phyloP scores from a whole-genome alignment of 2,888 invertebrate species.

The Acanthococcus lagerstroemiae region DNA sequence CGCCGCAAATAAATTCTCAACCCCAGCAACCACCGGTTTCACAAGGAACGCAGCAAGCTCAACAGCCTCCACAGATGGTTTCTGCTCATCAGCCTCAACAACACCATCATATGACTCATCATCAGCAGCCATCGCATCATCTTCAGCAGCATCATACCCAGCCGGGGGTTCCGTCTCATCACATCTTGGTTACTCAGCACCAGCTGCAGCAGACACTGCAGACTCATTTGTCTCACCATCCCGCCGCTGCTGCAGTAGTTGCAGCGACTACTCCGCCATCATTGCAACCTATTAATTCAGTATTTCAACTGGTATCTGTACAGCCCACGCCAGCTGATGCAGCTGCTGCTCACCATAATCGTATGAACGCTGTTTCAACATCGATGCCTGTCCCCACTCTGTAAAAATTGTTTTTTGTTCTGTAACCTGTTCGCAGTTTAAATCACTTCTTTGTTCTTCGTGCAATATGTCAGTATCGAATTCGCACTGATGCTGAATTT shows the following conservation, averaged over 20 bases:
- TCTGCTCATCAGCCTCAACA: neutral
- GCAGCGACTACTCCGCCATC: conserved; percentile 15
- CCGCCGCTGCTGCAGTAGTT: neutral
- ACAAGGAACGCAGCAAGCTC: neutral
- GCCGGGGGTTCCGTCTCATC: neutral
- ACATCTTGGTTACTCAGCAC: conserved; percentile 18
- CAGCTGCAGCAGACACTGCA: conserved; percentile 21
- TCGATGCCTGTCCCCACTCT: conserved; percentile 23
- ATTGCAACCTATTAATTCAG: conserved; percentile 12
- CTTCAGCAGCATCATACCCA: conserved; percentile 14
- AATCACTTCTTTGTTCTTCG: too few species aligned
- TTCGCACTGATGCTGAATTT: too few species aligned
- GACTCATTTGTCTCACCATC: conserved; percentile 20
- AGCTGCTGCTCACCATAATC: conserved; percentile 19
- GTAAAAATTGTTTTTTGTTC: too few species aligned
- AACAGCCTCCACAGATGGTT: neutral
- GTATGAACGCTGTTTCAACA: conserved; percentile 11
- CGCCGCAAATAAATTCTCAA: neutral
- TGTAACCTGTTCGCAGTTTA: too few species aligned
- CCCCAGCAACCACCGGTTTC: neutral
- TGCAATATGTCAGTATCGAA: too few species aligned
- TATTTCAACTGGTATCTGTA: conserved; percentile 19
- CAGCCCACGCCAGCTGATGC: conserved; percentile 9
- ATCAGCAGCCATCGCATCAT: conserved; percentile 1
- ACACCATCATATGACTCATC: conserved; percentile 6